A percentile compares a stretch with the other conserved stretches of the same genome.
Conservation (phyloP, 2,113 vertebrate genomes). For the Gambusia affinis region DNA sequence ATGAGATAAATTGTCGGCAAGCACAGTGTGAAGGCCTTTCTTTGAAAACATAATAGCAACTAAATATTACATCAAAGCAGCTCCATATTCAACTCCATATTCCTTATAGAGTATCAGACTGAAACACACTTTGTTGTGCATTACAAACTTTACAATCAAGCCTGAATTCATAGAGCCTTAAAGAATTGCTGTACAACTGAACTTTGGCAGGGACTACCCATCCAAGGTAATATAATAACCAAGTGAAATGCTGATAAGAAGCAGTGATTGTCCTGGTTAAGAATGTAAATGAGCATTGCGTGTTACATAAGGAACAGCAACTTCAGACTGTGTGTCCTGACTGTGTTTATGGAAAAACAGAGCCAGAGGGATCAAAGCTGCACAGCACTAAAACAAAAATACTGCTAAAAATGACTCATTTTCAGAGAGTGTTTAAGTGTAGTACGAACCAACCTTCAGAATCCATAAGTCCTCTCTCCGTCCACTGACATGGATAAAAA, state of each 20-base stretch:
- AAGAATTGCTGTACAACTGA: slow-evolving; percentile 37
- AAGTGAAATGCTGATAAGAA: slow-evolving; percentile 16
- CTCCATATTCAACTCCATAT: not conserved
- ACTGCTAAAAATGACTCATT: not conserved
- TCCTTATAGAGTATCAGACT: slow-evolving; percentile 3
- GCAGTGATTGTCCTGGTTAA: not conserved
- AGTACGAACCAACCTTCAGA: slow-evolving; percentile 2
- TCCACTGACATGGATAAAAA: slow-evolving; percentile 7
- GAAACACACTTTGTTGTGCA: slow-evolving; percentile 11
- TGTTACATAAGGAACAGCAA: slow-evolving; percentile 24
- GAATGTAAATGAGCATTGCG: not conserved
- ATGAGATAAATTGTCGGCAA: not conserved
- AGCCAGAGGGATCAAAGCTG: not conserved
- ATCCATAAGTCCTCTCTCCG: slow-evolving; percentile 7
- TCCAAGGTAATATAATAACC: slow-evolving; percentile 20
- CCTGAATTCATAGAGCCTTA: not conserved
- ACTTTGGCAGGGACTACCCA: slow-evolving; percentile 19
- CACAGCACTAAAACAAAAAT: not conserved
- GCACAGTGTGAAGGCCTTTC: not conserved
- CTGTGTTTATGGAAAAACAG: slow-evolving; percentile 40
- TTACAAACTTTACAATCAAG: slow-evolving; percentile 21
- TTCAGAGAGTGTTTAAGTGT: not conserved
- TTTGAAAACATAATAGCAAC: not conserved
- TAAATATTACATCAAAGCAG: not conserved
- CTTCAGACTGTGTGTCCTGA: slow-evolving; percentile 4